Evolutionary conservation across 1,140 invertebrate species (phyloP).

Genomic region (Drosophila eugracilis): DNA sequence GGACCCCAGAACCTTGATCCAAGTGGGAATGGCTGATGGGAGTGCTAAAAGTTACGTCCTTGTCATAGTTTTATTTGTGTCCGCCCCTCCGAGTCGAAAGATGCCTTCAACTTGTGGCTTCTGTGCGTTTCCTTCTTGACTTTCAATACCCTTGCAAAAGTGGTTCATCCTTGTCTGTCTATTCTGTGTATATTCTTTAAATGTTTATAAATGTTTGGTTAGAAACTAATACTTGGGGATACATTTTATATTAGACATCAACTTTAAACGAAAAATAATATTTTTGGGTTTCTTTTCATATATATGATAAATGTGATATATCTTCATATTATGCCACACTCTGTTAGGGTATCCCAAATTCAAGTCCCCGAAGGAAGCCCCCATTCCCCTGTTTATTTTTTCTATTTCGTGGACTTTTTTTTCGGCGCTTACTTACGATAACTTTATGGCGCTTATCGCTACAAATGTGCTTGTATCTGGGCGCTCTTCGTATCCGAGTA

Average conservation of each 20-base stretch:
- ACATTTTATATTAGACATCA: too few relatives aligned
- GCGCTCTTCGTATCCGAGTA: conserved; percentile 61
- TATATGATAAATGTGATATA: too few relatives aligned
- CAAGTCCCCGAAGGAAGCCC: background rate
- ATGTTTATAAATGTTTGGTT: too few relatives aligned
- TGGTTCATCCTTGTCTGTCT: too few relatives aligned
- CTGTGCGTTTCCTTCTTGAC: conserved; percentile 24
- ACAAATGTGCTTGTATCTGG: conserved; percentile 82
- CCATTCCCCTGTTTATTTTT: conserved; percentile 1
- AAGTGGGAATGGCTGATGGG: conserved; percentile 29
- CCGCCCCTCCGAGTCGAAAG: conserved; percentile 22
- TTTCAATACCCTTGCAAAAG: conserved; percentile 2
- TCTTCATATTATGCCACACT: too few relatives aligned
- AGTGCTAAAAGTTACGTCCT: conserved; percentile 35
- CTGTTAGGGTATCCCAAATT: conserved; percentile 8
- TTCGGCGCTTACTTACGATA: conserved; percentile 81
- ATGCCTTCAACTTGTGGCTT: conserved; percentile 60
- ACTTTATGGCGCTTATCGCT: conserved; percentile 82
- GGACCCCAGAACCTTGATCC: conserved; percentile 25
- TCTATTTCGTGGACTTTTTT: conserved; percentile 48
- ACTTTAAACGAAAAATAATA: background rate
- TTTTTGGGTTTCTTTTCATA: background rate
- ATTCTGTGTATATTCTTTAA: too few relatives aligned
- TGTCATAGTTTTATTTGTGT: conserved; percentile 62
- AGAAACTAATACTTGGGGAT: too few relatives aligned